Evolutionary conservation across 1,140 invertebrate species (phyloP).

Genomic region (Dinoponera quadriceps): DNA sequence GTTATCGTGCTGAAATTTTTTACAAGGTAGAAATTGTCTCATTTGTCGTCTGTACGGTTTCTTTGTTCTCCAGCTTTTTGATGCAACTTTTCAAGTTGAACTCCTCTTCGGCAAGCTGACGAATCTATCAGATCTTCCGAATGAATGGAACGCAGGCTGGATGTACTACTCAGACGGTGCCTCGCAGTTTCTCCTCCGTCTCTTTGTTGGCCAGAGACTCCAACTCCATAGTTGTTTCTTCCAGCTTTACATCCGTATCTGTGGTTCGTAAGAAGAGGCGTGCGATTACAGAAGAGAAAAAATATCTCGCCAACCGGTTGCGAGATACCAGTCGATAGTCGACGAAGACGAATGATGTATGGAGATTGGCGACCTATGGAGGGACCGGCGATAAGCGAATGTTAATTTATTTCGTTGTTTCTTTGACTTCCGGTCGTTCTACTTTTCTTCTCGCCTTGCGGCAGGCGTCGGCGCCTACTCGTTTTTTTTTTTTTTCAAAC

Average conservation of each 20-base stretch:
- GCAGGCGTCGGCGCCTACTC: no score
- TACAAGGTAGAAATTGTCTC: conserved; percentile 58
- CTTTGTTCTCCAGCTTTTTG: conserved; percentile 76
- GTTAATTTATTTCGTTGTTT: no score
- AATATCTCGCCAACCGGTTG: no score
- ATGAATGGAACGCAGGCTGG: conserved; percentile 77
- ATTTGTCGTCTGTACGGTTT: conserved; percentile 77
- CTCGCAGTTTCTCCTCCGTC: conserved; percentile 71
- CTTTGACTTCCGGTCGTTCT: no score
- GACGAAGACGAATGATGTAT: no score
- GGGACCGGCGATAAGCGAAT: no score
- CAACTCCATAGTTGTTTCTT: conserved; percentile 78
- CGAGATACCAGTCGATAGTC: no score
- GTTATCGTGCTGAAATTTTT: conserved; percentile 50
- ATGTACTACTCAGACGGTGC: conserved; percentile 53
- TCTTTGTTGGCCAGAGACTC: conserved; percentile 78
- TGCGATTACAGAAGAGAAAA: no score
- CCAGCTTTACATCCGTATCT: conserved; percentile 77
- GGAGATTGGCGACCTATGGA: no score
- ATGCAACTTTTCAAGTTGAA: conserved; percentile 76
- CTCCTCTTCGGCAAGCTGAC: conserved; percentile 77
- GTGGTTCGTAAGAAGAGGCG: no score
- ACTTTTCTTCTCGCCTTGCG: no score
- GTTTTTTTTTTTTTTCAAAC: no score
- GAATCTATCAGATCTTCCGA: conserved; percentile 79